phyloP scores from a whole-genome alignment of 2,113 vertebrate species.

The Panthera uncia region DNA sequence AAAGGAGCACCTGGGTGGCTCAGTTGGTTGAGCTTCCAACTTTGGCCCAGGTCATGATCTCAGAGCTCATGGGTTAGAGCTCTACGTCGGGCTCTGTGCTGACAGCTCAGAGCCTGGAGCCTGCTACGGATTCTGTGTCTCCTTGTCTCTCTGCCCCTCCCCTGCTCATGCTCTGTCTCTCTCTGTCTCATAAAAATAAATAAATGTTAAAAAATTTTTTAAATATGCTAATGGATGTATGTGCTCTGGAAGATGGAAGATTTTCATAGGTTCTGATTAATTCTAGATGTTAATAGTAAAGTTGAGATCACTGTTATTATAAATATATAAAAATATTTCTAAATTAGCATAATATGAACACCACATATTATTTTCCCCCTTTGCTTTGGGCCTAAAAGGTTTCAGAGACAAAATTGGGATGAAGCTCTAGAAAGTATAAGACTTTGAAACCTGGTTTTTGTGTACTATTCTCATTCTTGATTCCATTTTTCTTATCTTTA shows the following conservation, averaged over 20 bases:
- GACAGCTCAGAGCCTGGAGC: too few relatives aligned
- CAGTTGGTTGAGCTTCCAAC: too few relatives aligned
- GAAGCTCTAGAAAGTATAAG: slow-evolving; percentile 10
- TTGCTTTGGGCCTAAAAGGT: background rate
- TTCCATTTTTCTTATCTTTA: background rate
- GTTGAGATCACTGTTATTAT: background rate
- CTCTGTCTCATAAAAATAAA: too few relatives aligned
- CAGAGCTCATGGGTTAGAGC: too few relatives aligned
- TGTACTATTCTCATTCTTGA: background rate
- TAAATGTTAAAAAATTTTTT: too few relatives aligned
- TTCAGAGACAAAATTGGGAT: background rate
- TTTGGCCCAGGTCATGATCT: too few relatives aligned
- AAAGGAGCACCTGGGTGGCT: background rate
- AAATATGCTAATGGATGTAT: background rate
- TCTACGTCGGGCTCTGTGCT: too few relatives aligned
- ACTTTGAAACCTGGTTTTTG: background rate
- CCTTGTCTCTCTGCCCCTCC: too few relatives aligned
- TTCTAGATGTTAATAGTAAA: background rate
- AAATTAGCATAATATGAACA: background rate
- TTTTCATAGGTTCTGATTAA: background rate
- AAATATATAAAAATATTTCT: background rate
- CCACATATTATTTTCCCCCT: background rate
- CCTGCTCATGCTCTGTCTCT: too few relatives aligned
- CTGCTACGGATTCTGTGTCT: too few relatives aligned
- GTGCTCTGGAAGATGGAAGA: background rate